A percentile compares a stretch with the other conserved stretches of the same genome.
Evolutionary conservation across 2,113 vertebrate genomes (phyloP).

Genomic region (Aythya baeri): DNA sequence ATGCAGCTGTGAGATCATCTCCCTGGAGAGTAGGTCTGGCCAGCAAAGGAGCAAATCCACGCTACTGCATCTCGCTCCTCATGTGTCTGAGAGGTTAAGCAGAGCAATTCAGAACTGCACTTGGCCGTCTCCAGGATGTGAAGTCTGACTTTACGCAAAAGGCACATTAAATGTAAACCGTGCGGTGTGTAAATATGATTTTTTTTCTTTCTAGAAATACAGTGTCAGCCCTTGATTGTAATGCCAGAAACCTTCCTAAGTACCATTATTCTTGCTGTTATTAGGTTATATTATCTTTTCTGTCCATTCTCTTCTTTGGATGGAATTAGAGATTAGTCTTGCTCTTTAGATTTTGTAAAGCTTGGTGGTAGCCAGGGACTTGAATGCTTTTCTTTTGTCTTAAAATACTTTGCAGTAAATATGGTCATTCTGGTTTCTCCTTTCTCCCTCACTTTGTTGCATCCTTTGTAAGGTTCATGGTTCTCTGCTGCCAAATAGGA

Average conservation of each 20-base stretch:
- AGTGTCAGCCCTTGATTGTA: neutral
- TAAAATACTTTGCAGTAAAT: neutral
- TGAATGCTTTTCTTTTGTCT: neutral
- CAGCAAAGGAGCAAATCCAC: neutral
- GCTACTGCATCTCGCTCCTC: neutral
- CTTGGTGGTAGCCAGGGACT: neutral
- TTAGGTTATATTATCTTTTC: neutral
- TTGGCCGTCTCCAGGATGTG: accelerated
- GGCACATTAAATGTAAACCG: neutral
- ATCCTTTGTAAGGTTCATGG: neutral
- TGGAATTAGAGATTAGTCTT: neutral
- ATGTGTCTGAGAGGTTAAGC: neutral
- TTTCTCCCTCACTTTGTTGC: neutral
- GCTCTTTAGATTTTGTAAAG: neutral
- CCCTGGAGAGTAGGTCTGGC: neutral
- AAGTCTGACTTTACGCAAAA: neutral
- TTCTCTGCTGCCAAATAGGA: neutral
- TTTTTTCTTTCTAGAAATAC: neutral
- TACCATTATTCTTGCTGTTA: accelerated
- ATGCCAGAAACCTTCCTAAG: neutral
- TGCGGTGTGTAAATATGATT: neutral
- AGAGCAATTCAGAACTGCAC: neutral
- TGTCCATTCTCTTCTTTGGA: neutral
- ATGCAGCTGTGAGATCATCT: neutral
- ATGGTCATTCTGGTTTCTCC: neutral